Conservation (phyloP, 2,888 invertebrate genomes). For the Agapostemon virescens region DNA sequence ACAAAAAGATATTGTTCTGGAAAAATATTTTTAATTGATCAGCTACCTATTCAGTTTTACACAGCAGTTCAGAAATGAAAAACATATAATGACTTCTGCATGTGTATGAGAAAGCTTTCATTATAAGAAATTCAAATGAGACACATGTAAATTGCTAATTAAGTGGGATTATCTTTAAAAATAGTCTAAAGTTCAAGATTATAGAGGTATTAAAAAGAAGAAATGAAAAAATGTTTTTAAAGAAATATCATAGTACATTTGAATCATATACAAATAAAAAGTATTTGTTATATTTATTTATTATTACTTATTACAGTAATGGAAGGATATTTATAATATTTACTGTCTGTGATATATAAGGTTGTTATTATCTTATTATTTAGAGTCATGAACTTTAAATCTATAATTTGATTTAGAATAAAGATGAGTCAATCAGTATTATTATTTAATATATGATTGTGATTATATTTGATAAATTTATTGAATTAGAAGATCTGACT, state of each 20-base stretch:
- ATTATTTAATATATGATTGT: not conserved
- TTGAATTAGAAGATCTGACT: constrained; percentile 4
- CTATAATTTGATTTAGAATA: not conserved
- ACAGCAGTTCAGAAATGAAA: not conserved
- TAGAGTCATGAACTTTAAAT: not conserved
- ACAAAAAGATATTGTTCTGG: not conserved
- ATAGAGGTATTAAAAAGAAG: not conserved
- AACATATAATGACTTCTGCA: not conserved
- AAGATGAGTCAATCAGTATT: not conserved
- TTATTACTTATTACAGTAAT: not conserved
- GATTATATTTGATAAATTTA: not conserved
- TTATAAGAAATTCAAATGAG: constrained; percentile 1
- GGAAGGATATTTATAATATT: not conserved
- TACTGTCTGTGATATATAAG: not conserved
- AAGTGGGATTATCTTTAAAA: not conserved
- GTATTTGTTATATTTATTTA: not conserved
- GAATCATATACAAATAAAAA: not conserved
- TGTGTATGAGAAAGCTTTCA: not conserved
- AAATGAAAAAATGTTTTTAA: not conserved
- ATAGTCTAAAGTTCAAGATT: not conserved
- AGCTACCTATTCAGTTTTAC: not conserved
- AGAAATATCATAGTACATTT: not conserved
- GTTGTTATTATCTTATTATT: not conserved
- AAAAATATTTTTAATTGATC: not conserved
- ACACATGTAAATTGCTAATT: not conserved